Conservation (phyloP, 2,888 invertebrate genomes). For the Empis stercorea region DNA sequence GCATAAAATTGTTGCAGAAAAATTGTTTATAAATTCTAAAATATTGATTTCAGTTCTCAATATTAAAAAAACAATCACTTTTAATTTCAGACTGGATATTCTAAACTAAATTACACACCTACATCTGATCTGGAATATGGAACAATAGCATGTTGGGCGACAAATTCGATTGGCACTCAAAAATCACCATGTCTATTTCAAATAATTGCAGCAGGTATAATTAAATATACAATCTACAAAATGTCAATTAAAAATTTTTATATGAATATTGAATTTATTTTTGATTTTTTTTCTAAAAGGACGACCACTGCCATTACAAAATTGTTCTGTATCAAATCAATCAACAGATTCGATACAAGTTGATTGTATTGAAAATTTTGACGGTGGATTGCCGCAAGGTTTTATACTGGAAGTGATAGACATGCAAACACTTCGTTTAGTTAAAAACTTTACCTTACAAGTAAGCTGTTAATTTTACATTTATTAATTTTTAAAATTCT, state of each 20-base stretch:
- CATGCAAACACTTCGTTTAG: constrained; percentile 47
- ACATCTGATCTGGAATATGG: constrained; percentile 81
- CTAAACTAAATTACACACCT: constrained; percentile 70
- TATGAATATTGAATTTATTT: background rate
- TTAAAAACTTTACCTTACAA: constrained; percentile 31
- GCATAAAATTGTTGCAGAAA: too few species aligned
- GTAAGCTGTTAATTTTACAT: constrained; percentile 23
- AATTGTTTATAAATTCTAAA: too few species aligned
- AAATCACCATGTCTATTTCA: constrained; percentile 77
- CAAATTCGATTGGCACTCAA: constrained; percentile 71
- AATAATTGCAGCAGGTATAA: constrained; percentile 66
- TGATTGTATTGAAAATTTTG: constrained; percentile 77
- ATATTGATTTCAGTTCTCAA: too few species aligned
- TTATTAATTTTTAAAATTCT: background rate
- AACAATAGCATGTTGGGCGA: constrained; percentile 75
- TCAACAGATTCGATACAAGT: constrained; percentile 72
- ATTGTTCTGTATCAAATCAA: constrained; percentile 81
- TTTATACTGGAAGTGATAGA: constrained; percentile 73
- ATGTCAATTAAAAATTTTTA: background rate
- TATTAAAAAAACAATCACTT: background rate
- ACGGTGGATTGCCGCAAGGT: constrained; percentile 75
- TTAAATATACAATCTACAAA: background rate
- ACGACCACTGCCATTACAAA: constrained; percentile 74
- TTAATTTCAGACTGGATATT: constrained; percentile 30
- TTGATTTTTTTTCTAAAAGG: constrained; percentile 40